Conservation (phyloP, 2,797 vertebrate genomes). For the Austrolebias charrua region DNA sequence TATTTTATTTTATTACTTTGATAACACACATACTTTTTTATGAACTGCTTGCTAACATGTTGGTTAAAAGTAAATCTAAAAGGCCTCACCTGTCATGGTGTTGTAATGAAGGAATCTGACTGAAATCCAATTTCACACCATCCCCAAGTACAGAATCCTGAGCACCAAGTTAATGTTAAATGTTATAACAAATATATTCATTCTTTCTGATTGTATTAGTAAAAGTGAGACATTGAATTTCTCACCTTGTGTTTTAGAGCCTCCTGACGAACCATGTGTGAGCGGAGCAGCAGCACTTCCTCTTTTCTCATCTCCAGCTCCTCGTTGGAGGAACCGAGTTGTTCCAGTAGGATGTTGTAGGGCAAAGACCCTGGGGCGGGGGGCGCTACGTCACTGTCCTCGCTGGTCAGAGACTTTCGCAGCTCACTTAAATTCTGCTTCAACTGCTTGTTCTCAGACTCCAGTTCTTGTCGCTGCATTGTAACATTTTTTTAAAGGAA, state of each 20-base stretch:
- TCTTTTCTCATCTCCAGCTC: conserved; percentile 95
- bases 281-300: conserved; percentile 93
- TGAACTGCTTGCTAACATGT: background rate
- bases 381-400: conserved; percentile 70
- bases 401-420: conserved; percentile 84
- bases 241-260: conserved; percentile 89
- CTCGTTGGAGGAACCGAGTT: conserved; percentile 89
- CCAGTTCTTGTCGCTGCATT: conserved; percentile 90
- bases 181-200: background rate
- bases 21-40: background rate
- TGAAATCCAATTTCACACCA: conserved; percentile 62
- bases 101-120: conserved; percentile 57
- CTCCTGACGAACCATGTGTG: conserved; percentile 93
- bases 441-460: conserved; percentile 93
- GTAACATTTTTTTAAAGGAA: conserved; percentile 18
- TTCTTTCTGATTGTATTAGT: background rate
- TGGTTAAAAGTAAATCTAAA: background rate
- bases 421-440: conserved; percentile 92
- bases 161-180: background rate
- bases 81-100: conserved; percentile 59
- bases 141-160: conserved; percentile 67
- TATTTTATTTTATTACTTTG: background rate
- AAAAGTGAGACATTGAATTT: background rate
- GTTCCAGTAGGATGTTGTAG: conserved; percentile 89
- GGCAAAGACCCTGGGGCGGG: conserved; percentile 85